Conservation (phyloP, 2,888 invertebrate genomes). For the Meganola albula region DNA sequence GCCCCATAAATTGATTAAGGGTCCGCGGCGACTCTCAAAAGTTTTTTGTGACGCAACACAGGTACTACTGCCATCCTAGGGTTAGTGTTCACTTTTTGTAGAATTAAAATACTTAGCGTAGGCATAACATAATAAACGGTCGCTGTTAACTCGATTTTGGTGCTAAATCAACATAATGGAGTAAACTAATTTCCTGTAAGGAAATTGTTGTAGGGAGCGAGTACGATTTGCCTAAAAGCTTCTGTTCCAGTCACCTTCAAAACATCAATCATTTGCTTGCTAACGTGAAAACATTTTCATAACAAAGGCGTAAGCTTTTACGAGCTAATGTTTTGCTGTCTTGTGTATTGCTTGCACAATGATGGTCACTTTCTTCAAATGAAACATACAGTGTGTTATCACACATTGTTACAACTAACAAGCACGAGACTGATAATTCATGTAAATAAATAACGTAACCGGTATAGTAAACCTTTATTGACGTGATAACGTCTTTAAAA, state of each 20-base stretch:
- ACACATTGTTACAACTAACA: too few relatives aligned
- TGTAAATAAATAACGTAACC: too few relatives aligned
- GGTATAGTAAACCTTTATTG: too few relatives aligned
- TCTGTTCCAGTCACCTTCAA: conserved; percentile 42
- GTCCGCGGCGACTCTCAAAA: conserved; percentile 63
- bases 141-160: conserved; percentile 14
- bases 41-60: conserved; percentile 62
- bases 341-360: conserved; percentile 6
- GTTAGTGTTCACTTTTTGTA: conserved; percentile 25
- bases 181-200: conserved; percentile 66
- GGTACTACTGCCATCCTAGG: conserved; percentile 46
- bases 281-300: conserved; percentile 38
- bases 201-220: conserved; percentile 60
- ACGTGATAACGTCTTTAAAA: too few relatives aligned
- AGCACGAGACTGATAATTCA: too few relatives aligned
- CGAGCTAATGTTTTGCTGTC: conserved; percentile 16
- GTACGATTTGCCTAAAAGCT: conserved; percentile 57
- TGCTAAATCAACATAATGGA: conserved; percentile 34
- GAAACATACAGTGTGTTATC: neutral
- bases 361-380: neutral
- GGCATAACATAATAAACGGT: neutral
- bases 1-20: conserved; percentile 77
- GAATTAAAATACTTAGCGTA: conserved; percentile 7
- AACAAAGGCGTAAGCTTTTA: conserved; percentile 37
- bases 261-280: conserved; percentile 45